These are phyloP conservation scores for Octomys mimax DNA, from an alignment of 2,797 vertebrate species.

Conservation along the genomic window DNA sequence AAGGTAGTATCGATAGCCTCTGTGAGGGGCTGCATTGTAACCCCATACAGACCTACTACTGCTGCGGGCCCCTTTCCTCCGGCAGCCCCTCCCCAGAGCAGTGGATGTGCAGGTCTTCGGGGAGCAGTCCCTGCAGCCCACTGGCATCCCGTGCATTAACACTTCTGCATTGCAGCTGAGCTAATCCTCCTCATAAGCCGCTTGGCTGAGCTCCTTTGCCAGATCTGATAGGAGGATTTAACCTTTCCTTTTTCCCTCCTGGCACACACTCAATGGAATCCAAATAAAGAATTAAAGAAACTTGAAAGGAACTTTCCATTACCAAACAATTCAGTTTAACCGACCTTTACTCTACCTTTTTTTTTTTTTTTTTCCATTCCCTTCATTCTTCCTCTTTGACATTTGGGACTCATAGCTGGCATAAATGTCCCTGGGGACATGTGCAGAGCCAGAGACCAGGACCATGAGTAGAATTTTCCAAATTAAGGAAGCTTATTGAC, in stretches of 20 bases:
- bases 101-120: neutral
- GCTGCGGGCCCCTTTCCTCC: neutral
- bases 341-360: conserved; percentile 68
- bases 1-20: no score
- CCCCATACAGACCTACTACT: neutral
- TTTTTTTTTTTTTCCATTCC: conserved; percentile 3
- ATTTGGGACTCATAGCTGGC: conserved; percentile 68
- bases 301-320: conserved; percentile 80
- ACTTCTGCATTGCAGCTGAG: neutral
- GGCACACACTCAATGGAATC: conserved; percentile 71
- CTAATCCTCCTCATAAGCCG: conserved; percentile 67
- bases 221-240: conserved; percentile 81
- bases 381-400: conserved; percentile 39
- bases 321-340: conserved; percentile 79
- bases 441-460: conserved; percentile 38
- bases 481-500: conserved; percentile 73
- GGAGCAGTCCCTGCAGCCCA: neutral
- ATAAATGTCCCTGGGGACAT: conserved; percentile 52
- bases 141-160: conserved; percentile 48
- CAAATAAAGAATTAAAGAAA: conserved; percentile 80
- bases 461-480: conserved; percentile 81
- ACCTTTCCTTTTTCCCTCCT: conserved; percentile 79
- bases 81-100: neutral
- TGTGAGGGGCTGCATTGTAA: neutral
- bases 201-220: conserved; percentile 70